These are phyloP conservation scores for Dipodomys spectabilis DNA, from an alignment of 2,113 vertebrate species.

Conservation along the genomic window DNA sequence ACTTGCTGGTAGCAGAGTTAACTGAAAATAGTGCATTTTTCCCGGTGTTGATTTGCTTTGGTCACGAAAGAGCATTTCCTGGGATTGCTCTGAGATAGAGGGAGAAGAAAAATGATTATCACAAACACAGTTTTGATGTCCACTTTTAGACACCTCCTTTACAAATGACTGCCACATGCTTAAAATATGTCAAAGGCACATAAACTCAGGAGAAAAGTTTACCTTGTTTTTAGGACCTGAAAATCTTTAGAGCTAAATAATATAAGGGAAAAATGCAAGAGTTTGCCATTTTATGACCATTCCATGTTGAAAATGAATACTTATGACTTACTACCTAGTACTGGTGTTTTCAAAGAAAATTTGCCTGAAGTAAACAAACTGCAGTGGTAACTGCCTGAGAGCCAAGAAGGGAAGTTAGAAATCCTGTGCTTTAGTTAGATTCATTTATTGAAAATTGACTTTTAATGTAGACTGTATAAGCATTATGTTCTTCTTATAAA, in stretches of 20 bases:
- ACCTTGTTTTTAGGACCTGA: slow-evolving; percentile 70
- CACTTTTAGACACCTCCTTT: slow-evolving; percentile 39
- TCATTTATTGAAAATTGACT: slow-evolving; percentile 51
- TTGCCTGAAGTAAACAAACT: neutral
- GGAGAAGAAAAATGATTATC: slow-evolving; percentile 72
- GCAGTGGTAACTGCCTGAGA: neutral
- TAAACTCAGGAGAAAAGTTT: slow-evolving; percentile 60
- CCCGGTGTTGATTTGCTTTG: slow-evolving; percentile 72
- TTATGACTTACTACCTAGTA: neutral
- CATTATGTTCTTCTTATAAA: slow-evolving; percentile 38
- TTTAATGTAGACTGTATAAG: slow-evolving; percentile 57
- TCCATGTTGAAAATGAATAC: slow-evolving; percentile 59
- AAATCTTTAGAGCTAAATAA: slow-evolving; percentile 57
- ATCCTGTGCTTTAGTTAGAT: slow-evolving; percentile 27
- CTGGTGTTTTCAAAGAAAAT: slow-evolving; percentile 26
- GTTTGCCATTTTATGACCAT: slow-evolving; percentile 66
- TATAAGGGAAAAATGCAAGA: slow-evolving; percentile 38
- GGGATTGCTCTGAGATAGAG: slow-evolving; percentile 56
- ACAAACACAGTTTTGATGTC: slow-evolving; percentile 67
- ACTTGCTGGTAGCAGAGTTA: slow-evolving; percentile 53
- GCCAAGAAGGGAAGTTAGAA: slow-evolving; percentile 29
- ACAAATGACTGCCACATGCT: slow-evolving; percentile 46
- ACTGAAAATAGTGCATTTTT: slow-evolving; percentile 61
- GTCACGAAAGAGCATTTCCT: slow-evolving; percentile 56
- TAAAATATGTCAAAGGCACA: slow-evolving; percentile 63